Conservation (phyloP, 1,140 invertebrate species). For the Cryptotermes secundus region DNA sequence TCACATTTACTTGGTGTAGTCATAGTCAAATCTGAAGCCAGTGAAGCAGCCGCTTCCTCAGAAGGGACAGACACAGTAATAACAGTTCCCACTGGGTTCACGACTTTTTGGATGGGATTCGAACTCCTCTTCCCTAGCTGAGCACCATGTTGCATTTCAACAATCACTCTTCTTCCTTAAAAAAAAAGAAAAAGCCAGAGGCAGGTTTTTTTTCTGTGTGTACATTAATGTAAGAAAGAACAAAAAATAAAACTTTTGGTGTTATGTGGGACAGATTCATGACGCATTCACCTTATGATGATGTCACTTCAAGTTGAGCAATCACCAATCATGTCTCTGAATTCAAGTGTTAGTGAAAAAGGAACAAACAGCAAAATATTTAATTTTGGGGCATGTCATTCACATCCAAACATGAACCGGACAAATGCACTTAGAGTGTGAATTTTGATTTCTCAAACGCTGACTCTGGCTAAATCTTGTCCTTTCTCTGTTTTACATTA, state of each 20-base stretch:
- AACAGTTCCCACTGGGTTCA: constrained; percentile 70
- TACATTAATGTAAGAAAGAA: constrained; percentile 21
- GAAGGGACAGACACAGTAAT: constrained; percentile 54
- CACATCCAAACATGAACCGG: not conserved
- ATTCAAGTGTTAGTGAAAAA: not conserved
- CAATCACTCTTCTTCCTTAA: constrained; percentile 62
- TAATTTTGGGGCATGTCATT: not conserved
- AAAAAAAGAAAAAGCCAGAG: constrained; percentile 74
- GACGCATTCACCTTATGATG: not conserved
- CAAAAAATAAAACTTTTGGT: not conserved
- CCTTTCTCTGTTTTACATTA: not conserved
- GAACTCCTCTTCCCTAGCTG: constrained; percentile 38
- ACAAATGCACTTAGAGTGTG: not conserved
- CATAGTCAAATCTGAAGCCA: not conserved
- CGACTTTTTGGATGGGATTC: constrained; percentile 61
- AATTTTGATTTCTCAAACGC: not conserved
- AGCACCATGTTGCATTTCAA: constrained; percentile 48
- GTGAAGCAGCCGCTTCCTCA: constrained; percentile 2
- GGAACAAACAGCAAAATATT: constrained; percentile 1
- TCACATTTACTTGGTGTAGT: not conserved
- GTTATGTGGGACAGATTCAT: not conserved
- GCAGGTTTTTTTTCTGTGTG: constrained; percentile 58
- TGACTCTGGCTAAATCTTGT: constrained; percentile 31
- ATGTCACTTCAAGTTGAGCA: not conserved
- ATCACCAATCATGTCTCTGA: constrained; percentile 17